Percentiles rank a stretch among this genome's conserved stretches.
Evolutionary conservation across 2,113 vertebrate species (phyloP).

Genomic region (Pelmatolapia mariae): DNA sequence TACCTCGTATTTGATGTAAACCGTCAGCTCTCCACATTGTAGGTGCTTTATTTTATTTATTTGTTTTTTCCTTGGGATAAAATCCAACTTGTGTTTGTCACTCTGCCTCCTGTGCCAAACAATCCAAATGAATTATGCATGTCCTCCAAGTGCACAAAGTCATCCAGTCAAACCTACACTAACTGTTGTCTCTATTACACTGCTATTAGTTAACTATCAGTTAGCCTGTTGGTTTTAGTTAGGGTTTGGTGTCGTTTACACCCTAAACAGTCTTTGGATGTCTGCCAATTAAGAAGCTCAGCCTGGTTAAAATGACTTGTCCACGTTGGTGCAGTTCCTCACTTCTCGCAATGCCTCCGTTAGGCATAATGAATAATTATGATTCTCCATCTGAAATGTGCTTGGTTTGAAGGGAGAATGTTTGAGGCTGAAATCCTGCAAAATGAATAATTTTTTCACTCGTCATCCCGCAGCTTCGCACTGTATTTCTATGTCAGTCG

Average conservation of each 20-base stretch:
- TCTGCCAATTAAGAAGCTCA: neutral
- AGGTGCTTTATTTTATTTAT: neutral
- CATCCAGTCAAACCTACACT: neutral
- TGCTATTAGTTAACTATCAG: neutral
- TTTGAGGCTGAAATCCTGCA: neutral
- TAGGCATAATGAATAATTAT: neutral
- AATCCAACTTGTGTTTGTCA: neutral
- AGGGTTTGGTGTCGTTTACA: neutral
- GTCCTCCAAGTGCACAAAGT: neutral
- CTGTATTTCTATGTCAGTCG: neutral
- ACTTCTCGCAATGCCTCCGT: neutral
- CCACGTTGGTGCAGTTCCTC: neutral
- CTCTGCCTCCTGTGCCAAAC: neutral
- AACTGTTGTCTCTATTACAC: neutral
- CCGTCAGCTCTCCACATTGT: neutral
- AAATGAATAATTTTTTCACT: neutral
- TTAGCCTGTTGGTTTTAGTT: neutral
- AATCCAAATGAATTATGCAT: neutral
- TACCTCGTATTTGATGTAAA: neutral
- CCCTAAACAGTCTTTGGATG: neutral
- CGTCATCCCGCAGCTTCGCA: neutral
- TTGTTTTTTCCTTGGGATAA: neutral
- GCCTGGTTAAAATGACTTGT: neutral
- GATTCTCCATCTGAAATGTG: neutral
- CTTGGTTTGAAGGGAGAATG: neutral